Evolutionary conservation across 2,113 vertebrate genomes (phyloP), one percentile per base, ranked within the genome.

Genomic region (Saccopteryx bilineata): DNA sequence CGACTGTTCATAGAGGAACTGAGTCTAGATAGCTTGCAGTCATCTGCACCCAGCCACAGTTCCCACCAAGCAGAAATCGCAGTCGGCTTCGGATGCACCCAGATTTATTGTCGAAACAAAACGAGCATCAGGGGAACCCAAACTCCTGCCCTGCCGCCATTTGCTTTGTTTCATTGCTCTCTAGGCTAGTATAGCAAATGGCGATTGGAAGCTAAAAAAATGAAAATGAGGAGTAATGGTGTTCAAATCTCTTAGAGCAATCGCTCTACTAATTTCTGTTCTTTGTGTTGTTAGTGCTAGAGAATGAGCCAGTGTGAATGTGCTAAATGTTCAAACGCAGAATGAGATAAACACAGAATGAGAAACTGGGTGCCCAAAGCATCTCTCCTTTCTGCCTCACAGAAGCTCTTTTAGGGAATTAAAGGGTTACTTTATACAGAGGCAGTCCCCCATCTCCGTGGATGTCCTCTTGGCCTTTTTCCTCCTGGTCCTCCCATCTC

Each of bases 171-270:
- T 91, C 60, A n/a, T 76, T 39, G 12, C 69, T 81, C 24, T 89
- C 66, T 75, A 60, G 66, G 60, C 48, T 61, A 23, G n/a, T 23
- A 23, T 48, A 71, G 72, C 28, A 87, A 76, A 87, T 74, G 46
- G 19, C 7, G 46, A 63, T 91, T 83, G 86, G 83, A 82, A 96
- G 61, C 6, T 92, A 71, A 97, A 95, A 87, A 87, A 39, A 31
- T 66, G 61, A 65, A 88, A 96, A 79, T n/a, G 19, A 81, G 48
- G 63, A 94, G 48, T 66, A 93, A 74, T 82, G n/a, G 56, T 79
- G 74, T 86, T 96, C 88, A 81, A 92, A 82, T 88, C 61, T 82
- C 66, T 65, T 84, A 52, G 11, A 78, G 50, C 26, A 92, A 54
- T 50, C 76, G 18, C 7, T 12, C 50, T 92, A 48, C 48, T 84